Evolutionary conservation across 1,140 invertebrate species (phyloP), one percentile per base, ranked within the genome.

Genomic region (Drosophila hydei): DNA sequence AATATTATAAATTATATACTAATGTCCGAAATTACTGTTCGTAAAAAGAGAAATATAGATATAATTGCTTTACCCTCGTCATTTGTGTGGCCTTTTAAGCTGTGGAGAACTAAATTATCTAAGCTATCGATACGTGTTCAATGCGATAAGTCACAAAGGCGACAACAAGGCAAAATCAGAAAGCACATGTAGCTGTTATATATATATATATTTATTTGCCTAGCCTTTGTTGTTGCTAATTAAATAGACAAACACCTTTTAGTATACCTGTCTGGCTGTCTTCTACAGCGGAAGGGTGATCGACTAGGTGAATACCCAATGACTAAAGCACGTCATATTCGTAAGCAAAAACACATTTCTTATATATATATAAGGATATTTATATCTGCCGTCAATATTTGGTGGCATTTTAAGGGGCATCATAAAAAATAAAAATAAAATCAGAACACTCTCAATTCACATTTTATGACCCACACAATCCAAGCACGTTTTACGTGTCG

Each of bases 171-270:
- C 12, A 14, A 16, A 16, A 58, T 14, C 45, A 43, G 59, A 67
- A 40, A 36, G 3, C 38, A 40, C 8, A 64, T 33, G 30, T 27
- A 7, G 6, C 30, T 33, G 3, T 11, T 33, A 33, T 33, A 33
- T 6, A 33, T 12, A 33, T 33, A 3, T 11, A 33, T 33, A 11
- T 33, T 8, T 33, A 33, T 33, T 1, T 50, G 50, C 21, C 23
- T 40, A 50, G 27, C 45, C 58, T 65, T 47, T 45, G 48, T 36
- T 64, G 42, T 63, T 79, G 77, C 69, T 80, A 87, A 80, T 80
- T 80, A 56, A 48, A 58, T 45, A 61, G 33, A 56, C 61, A 65
- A 45, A 60, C 45, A 62, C 16, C 48, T n/a, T 54, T 48, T 23
- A 25, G 30, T 48, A 55, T 4, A 59, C n/a, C 30, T 33, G 8